Evolutionary conservation across 1,140 invertebrate genomes (phyloP).

Genomic region (Melitaea cinxia): DNA sequence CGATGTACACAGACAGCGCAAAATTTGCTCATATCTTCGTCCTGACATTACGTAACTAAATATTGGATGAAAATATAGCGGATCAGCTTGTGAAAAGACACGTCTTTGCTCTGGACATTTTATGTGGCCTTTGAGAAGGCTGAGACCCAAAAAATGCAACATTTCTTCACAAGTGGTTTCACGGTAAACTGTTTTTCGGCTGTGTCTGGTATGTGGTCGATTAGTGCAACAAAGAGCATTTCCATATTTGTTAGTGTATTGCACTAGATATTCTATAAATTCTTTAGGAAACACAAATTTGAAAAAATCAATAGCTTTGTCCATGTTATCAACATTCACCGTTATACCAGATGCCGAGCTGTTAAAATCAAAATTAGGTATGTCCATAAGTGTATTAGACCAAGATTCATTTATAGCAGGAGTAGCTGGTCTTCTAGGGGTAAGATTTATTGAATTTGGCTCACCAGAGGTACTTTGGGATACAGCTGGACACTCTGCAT

Average conservation of each 20-base stretch:
- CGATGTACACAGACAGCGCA: slow-evolving; percentile 32
- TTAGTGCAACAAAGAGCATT: too few species aligned
- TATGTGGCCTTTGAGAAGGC: too few species aligned
- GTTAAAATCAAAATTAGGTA: slow-evolving; percentile 42
- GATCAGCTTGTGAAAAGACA: too few species aligned
- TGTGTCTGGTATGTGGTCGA: slow-evolving; percentile 36
- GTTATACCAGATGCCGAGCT: slow-evolving; percentile 23
- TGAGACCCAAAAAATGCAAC: slow-evolving; percentile 47
- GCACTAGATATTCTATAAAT: slow-evolving; percentile 40
- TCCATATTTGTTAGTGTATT: slow-evolving; percentile 39
- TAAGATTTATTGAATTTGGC: background rate
- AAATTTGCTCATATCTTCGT: too few species aligned
- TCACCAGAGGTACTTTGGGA: background rate
- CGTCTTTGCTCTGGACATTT: too few species aligned
- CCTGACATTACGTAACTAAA: slow-evolving; percentile 44
- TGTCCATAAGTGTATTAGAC: slow-evolving; percentile 19
- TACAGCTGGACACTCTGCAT: too few species aligned
- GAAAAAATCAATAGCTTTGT: slow-evolving; percentile 34
- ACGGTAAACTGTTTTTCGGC: too few species aligned
- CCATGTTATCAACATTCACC: slow-evolving; percentile 33
- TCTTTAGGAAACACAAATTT: slow-evolving; percentile 36
- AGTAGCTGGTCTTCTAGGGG: background rate
- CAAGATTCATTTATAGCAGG: slow-evolving; percentile 8
- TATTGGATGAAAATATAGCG: slow-evolving; percentile 50
- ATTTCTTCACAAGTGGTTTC: slow-evolving; percentile 39